These are phyloP conservation scores for Neoseiulus cucumeris DNA, from an alignment of 1,140 invertebrate genomes.

Conservation along the genomic window DNA sequence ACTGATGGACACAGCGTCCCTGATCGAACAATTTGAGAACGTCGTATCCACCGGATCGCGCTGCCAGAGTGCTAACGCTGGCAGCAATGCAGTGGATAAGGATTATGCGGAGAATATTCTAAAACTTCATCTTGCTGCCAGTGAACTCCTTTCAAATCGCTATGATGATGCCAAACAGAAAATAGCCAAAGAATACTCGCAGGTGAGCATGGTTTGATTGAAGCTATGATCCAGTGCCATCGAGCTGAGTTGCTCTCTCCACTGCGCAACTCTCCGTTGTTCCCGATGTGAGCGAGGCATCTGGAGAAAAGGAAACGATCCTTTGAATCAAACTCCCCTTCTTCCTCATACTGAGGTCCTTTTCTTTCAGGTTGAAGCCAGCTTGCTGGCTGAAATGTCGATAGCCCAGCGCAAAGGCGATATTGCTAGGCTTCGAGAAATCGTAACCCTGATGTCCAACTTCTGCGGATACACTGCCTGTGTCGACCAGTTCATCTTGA, in stretches of 20 bases:
- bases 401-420: neutral
- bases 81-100: neutral
- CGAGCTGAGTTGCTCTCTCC: too few relatives aligned
- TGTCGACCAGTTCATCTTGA: conserved; percentile 1
- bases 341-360: neutral
- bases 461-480: neutral
- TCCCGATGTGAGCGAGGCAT: too few relatives aligned
- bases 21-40: neutral
- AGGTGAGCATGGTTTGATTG: too few relatives aligned
- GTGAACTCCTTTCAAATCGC: neutral
- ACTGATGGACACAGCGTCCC: neutral
- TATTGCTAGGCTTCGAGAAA: neutral
- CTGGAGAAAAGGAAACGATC: too few relatives aligned
- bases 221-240: too few relatives aligned
- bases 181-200: neutral
- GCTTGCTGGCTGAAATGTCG: neutral
- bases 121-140: neutral
- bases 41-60: neutral
- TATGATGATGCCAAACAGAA: conserved; percentile 1
- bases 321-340: too few relatives aligned
- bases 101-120: neutral
- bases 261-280: too few relatives aligned
- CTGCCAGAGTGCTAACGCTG: neutral
- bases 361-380: neutral
- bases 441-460: neutral